These are phyloP conservation scores for Smutsia gigantea DNA, from an alignment of 2,797 vertebrate genomes.

Conservation along the genomic window DNA sequence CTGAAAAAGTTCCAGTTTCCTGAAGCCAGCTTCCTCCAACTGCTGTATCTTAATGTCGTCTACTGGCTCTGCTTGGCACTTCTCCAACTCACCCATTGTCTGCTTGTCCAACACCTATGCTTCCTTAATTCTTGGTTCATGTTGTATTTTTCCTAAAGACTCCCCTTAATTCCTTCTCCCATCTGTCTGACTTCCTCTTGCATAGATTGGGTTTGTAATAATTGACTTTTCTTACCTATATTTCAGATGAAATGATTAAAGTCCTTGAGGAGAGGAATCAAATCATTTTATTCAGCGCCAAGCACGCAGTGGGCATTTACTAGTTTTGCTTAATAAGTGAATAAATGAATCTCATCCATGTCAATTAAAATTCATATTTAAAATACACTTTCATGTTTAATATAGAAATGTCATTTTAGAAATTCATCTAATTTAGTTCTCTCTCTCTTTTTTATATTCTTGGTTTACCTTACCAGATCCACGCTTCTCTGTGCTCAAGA, in stretches of 20 bases:
- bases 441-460: not conserved
- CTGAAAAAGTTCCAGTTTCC: not conserved
- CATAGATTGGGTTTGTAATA: not conserved
- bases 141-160: not conserved
- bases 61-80: not conserved
- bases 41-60: not conserved
- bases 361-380: not conserved
- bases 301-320: not conserved
- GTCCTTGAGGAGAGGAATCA: not conserved
- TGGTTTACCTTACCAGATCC: not conserved
- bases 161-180: not conserved
- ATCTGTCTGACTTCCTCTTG: not conserved
- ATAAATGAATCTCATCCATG: not conserved
- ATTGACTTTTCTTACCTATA: not conserved
- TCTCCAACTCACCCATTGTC: not conserved
- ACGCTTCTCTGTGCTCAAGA: not conserved
- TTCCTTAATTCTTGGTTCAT: not conserved
- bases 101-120: not conserved
- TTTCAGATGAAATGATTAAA: slow-evolving; percentile 33
- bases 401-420: not conserved
- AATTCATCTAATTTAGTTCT: slow-evolving; percentile 4
- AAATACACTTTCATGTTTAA: not conserved
- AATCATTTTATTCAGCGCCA: not conserved
- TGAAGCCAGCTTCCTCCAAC: not conserved
- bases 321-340: not conserved